Base-by-base conservation (phyloP, 1,140 invertebrate genomes). In the Dufourea novaeangliae region DNA sequence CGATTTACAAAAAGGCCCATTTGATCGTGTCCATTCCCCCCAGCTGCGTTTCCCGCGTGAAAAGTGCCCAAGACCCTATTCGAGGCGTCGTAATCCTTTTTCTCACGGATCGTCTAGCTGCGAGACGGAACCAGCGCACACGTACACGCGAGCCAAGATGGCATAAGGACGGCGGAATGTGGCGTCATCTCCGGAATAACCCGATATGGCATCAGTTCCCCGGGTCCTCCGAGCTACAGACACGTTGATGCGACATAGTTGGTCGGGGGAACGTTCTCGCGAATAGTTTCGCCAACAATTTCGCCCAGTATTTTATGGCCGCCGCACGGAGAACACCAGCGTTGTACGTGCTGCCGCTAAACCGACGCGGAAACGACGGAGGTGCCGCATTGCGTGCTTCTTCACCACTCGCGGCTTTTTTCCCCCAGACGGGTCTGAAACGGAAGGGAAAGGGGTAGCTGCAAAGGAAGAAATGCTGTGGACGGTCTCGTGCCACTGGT, bases 221-320 rank as follows among this genome's bases (percentile, higher is more conserved):
- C 5, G 7, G n/a, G 6, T 17, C 44, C 62, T n/a, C 14, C 8
- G 37, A 29, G n/a, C 63, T 64, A 46, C 73, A 52, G 67, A 71
- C 79, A 67, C 73, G 67, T 67, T 72, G 79, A 80, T 37, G 61
- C 73, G 73, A 83, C 85, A 90, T 90, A 90, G 86, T 89, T 89
- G 64, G 79, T 44, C 46, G 2, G 20, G 54, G 79, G 84, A 88
- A 86, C 82, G 82, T n/a, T n/a, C 68, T 83, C 68, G 34, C 74
- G 75, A 88, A 87, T 88, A 88, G 87, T 88, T 83, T 86, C 64
- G 62, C 73, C 74, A 90, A 90, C 87, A 88, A 90, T 88, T 86
- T 84, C 50, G 57, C 76, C n/a, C 54, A 70, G 76, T 74, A 83
- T 83, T 83, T 83, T 83, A 79, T 27, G 22, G 2, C 52, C 44